Conservation (phyloP, 2,113 vertebrate genomes). For the Sus scrofa region DNA sequence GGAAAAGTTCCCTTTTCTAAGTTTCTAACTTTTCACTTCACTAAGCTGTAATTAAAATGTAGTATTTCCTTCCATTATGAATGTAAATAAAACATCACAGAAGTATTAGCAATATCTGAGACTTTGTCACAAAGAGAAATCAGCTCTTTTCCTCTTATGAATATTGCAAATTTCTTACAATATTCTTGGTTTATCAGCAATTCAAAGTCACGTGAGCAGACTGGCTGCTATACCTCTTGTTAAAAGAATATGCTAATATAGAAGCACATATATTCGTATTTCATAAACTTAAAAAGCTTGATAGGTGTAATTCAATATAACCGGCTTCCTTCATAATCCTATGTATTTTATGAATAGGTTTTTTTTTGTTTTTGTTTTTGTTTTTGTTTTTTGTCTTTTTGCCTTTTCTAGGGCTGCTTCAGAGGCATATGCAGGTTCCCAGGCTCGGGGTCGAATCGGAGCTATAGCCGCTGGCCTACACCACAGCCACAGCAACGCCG, state of each 20-base stretch:
- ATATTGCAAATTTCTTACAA: not conserved
- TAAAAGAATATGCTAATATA: not conserved
- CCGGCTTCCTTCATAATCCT: not conserved
- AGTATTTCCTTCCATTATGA: not conserved
- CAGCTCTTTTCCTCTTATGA: not conserved
- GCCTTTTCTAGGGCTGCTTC: too few species aligned
- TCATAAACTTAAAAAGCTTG: not conserved
- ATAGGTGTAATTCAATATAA: not conserved
- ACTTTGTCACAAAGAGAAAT: not conserved
- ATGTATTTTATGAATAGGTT: not conserved
- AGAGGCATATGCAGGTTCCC: too few species aligned
- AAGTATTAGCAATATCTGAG: not conserved
- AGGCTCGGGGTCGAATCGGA: too few species aligned
- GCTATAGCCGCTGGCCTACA: too few species aligned
- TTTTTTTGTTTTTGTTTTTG: too few species aligned
- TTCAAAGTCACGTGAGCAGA: not conserved
- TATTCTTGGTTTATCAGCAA: not conserved
- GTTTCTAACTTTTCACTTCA: not conserved
- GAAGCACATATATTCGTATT: not conserved
- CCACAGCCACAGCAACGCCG: too few species aligned
- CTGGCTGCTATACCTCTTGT: not conserved
- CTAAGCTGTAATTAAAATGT: not conserved
- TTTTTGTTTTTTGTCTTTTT: too few species aligned
- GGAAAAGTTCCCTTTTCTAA: not conserved
- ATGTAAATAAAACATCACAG: not conserved